phyloP scores from a whole-genome alignment of 2,113 vertebrate species.

The Bombycilla garrulus region DNA sequence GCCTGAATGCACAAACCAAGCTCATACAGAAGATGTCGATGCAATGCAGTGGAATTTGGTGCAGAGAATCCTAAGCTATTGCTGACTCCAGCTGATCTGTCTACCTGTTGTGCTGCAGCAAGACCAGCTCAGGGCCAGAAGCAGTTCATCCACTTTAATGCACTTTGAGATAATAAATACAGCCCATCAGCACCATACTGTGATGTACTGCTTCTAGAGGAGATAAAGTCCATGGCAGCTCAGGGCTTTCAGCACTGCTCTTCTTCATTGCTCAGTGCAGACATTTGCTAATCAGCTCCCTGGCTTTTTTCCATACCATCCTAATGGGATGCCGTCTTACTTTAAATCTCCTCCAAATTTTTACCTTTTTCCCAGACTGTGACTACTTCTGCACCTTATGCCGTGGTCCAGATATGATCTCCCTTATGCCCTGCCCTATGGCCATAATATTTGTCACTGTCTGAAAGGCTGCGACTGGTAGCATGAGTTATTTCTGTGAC shows the following conservation, averaged over 20 bases:
- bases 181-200: constrained; percentile 17
- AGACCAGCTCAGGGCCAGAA: constrained; percentile 35
- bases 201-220: constrained; percentile 32
- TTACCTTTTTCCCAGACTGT: neutral
- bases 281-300: constrained; percentile 20
- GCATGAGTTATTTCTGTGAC: constrained; percentile 24
- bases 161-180: constrained; percentile 48
- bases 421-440: neutral
- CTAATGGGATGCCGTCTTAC: neutral
- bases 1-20: constrained; percentile 31
- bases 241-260: neutral
- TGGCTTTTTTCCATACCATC: constrained; percentile 8
- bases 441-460: neutral
- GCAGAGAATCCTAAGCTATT: constrained; percentile 30
- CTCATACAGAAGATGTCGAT: neutral
- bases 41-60: constrained; percentile 29
- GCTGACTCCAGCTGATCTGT: constrained; percentile 30
- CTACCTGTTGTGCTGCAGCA: constrained; percentile 54
- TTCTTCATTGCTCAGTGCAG: neutral
- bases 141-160: constrained; percentile 44
- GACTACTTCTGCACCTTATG: neutral
- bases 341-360: neutral
- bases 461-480: neutral
- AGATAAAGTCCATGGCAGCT: constrained; percentile 15
- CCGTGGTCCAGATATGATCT: neutral